Percentiles rank a stretch among this genome's conserved stretches.
These are phyloP conservation scores for Podarcis siculus DNA, from an alignment of 2,797 vertebrate species.

Conservation along the genomic window DNA sequence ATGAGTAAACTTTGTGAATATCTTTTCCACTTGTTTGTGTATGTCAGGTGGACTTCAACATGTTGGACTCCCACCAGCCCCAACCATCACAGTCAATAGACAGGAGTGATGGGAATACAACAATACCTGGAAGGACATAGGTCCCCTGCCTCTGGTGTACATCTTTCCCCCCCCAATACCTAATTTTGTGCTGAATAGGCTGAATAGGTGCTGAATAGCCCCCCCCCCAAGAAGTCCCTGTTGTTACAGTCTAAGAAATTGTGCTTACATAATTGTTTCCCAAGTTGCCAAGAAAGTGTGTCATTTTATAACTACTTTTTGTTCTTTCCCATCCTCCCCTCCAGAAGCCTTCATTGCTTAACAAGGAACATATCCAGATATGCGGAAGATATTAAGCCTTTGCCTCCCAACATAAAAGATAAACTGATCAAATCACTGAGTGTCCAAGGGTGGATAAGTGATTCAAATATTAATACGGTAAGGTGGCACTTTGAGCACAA, in stretches of 20 bases:
- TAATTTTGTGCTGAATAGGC: not conserved
- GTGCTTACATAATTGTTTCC: not conserved
- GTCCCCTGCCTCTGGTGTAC: too few species aligned
- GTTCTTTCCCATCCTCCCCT: constrained; percentile 64
- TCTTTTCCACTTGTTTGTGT: not conserved
- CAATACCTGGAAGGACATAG: too few species aligned
- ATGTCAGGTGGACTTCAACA: not conserved
- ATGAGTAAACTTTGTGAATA: not conserved
- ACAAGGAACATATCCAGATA: constrained; percentile 80
- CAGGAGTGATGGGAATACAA: too few species aligned
- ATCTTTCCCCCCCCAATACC: rapidly evolving
- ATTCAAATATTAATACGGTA: constrained; percentile 87
- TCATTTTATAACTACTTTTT: constrained; percentile 37
- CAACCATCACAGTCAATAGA: too few species aligned
- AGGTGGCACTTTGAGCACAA: constrained; percentile 49
- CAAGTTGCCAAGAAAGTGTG: not conserved
- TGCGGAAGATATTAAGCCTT: constrained; percentile 78
- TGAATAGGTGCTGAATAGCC: not conserved
- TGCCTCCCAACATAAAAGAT: constrained; percentile 86
- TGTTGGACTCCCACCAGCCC: not conserved
- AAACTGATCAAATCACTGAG: constrained; percentile 85
- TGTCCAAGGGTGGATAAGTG: constrained; percentile 80
- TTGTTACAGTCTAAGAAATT: not conserved
- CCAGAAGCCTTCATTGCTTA: constrained; percentile 81
- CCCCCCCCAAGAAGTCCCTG: too few species aligned